Evolutionary conservation across 2,113 vertebrate species (phyloP), one percentile per base, ranked within the genome.

Genomic region (Isichthys henryi): DNA sequence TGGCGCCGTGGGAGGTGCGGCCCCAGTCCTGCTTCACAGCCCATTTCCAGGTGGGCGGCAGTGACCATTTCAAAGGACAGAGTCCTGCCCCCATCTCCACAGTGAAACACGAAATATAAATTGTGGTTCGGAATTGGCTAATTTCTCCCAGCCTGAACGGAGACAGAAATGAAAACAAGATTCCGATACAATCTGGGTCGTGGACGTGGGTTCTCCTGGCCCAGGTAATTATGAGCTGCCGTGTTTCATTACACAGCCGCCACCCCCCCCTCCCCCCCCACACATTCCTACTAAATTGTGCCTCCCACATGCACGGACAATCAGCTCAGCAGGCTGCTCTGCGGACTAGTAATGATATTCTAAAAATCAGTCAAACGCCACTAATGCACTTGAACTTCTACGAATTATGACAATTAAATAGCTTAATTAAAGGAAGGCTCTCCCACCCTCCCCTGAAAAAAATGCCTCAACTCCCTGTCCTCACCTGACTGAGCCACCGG

Each of bases 261-360:
- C 58, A 17, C 70, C 66, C 27, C 66, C 70, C 31, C 4, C 9
- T 3, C 9, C 1, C 93, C 93, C 93, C 93, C 91, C 84, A 93
- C 56, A 93, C 95, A 95, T 95, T 95, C 94, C 95, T 93, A 93
- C 93, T 89, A 96, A 96, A 96, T 95, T 93, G 94, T 93, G 93
- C 94, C 95, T 95, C 95, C 95, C 94, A 95, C 95, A 35, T 90
- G 92, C 94, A 94, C 92, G 92, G 93, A 94, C 94, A 95, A 95
- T 96, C 95, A 96, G 93, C 93, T 94, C 92, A 93, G 93, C 93
- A 92, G 91, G 94, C 91, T 89, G 91, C 92, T 93, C 90, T 93
- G 94, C 92, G 91, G 94, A 93, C 95, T 96, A 95, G 95, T 95
- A 95, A 96, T 96, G 95, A 95, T 95, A 95, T 96, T 95, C 94